These are phyloP conservation scores for Papilio helenus DNA, from an alignment of 1,140 invertebrate species.

Conservation along the genomic window DNA sequence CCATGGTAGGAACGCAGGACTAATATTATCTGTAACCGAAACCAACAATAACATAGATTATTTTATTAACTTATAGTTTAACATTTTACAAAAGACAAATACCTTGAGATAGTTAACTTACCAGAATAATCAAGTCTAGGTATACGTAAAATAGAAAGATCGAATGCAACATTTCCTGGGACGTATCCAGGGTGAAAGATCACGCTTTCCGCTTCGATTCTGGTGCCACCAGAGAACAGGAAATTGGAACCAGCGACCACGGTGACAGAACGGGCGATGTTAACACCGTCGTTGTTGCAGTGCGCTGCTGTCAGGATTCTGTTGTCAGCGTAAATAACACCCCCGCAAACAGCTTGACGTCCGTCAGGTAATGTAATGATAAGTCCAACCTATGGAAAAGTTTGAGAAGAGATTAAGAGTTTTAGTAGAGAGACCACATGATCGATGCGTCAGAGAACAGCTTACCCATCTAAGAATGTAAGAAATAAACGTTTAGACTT, in stretches of 20 bases:
- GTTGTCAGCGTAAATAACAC: conserved; percentile 48
- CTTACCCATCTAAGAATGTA: no score
- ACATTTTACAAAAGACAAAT: neutral
- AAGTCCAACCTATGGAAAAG: conserved; percentile 46
- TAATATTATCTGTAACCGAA: conserved; percentile 48
- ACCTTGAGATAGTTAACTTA: conserved; percentile 35
- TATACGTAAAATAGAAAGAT: conserved; percentile 48
- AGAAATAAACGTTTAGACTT: no score
- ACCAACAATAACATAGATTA: neutral
- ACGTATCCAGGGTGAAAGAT: conserved; percentile 50
- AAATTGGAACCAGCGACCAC: conserved; percentile 52
- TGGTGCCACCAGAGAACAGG: conserved; percentile 51
- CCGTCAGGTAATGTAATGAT: conserved; percentile 42
- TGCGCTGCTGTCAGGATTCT: conserved; percentile 52
- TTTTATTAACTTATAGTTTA: neutral
- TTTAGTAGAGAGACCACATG: no score
- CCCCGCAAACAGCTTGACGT: conserved; percentile 52
- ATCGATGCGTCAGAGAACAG: no score
- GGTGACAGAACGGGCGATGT: conserved; percentile 45
- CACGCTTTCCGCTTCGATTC: conserved; percentile 42
- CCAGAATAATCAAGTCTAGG: conserved; percentile 45
- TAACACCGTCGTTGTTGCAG: conserved; percentile 51
- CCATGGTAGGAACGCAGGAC: conserved; percentile 49
- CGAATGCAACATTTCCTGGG: conserved; percentile 47
- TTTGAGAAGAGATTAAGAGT: no score